phyloP scores from a whole-genome alignment of 2,113 vertebrate species.

The Girardinichthys multiradiatus region DNA sequence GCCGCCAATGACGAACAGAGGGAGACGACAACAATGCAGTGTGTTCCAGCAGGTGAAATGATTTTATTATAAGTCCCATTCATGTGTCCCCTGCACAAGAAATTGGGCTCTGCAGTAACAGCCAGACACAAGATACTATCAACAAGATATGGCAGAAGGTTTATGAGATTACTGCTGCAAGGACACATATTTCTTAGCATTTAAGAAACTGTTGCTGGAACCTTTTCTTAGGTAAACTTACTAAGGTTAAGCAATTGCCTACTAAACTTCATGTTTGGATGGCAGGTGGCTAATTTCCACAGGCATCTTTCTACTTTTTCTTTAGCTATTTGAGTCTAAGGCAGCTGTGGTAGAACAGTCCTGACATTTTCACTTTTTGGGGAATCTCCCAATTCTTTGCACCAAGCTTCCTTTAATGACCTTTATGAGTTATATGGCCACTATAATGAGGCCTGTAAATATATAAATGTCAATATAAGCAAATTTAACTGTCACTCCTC shows the following conservation, averaged over 20 bases:
- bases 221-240: neutral
- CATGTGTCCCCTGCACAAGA: neutral
- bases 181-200: neutral
- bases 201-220: neutral
- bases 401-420: conserved; percentile 18
- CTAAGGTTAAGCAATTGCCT: neutral
- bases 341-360: neutral
- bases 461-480: neutral
- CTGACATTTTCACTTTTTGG: neutral
- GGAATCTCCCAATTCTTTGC: neutral
- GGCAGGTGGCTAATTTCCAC: neutral
- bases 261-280: neutral
- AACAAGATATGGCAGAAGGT: neutral
- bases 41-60: conserved; percentile 61
- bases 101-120: too few relatives aligned
- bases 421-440: conserved; percentile 4
- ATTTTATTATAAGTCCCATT: neutral
- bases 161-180: neutral
- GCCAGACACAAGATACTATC: neutral
- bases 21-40: conserved; percentile 45
- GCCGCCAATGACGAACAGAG: conserved; percentile 49
- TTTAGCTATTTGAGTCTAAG: neutral
- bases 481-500: conserved; percentile 20
- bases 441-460: neutral
- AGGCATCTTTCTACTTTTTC: neutral